Evolutionary conservation across 2,113 vertebrate genomes (phyloP).

Genomic region (Nycticryphes semicollaris): DNA sequence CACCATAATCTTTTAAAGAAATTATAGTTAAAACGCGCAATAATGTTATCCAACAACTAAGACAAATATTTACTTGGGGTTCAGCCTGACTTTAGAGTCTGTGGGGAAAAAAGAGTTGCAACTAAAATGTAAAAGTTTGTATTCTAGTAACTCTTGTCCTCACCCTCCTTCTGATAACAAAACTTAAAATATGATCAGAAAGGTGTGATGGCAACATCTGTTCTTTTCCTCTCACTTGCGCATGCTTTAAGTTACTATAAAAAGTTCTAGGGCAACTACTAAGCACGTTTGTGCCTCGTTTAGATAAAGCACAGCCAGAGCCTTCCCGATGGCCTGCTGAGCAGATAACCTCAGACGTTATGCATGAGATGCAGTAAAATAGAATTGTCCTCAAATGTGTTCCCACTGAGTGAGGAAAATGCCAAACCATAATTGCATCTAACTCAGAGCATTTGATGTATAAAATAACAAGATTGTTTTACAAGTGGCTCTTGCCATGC

Average conservation of each 20-base stretch:
- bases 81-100: background rate
- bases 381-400: background rate
- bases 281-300: slow-evolving; percentile 22
- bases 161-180: background rate
- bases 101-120: background rate
- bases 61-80: background rate
- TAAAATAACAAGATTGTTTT: slow-evolving; percentile 37
- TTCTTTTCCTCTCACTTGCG: background rate
- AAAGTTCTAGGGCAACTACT: background rate
- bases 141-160: background rate
- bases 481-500: slow-evolving; percentile 53
- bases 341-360: slow-evolving; percentile 43
- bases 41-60: background rate
- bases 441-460: slow-evolving; percentile 40
- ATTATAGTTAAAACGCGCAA: background rate
- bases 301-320: background rate
- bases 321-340: slow-evolving; percentile 3
- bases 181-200: background rate
- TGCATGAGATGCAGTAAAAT: slow-evolving; percentile 53
- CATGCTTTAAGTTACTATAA: background rate
- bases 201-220: background rate
- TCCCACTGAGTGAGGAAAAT: slow-evolving; percentile 17
- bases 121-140: background rate
- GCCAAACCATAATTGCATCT: slow-evolving; percentile 57
- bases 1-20: background rate